phyloP scores from a whole-genome alignment of 2,113 vertebrate species.

The human region GRCh38 chr7:34344001-34344500 shows the following conservation, averaged over 20 bases:
- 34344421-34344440: slow-evolving; percentile 3
- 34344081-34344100: neutral
- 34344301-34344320: slow-evolving; percentile 46
- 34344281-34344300: slow-evolving; percentile 14
- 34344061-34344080: neutral
- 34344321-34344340: slow-evolving; percentile 30
- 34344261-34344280: neutral
- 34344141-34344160: neutral
- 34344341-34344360: slow-evolving; percentile 7
- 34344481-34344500: neutral
- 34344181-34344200: neutral
- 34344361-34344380: neutral
- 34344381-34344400: neutral
- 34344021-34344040: neutral
- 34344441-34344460: neutral
- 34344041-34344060: neutral
- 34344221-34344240: slow-evolving; percentile 12
- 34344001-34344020: neutral
- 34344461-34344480: neutral
- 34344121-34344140: neutral
- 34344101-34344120: neutral
- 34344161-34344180: neutral
- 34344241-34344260: neutral
- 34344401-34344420: neutral
- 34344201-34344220: neutral